A percentile compares a stretch with the other conserved stretches of the same genome.
These are phyloP conservation scores for Triops cancriformis DNA, from an alignment of 1,140 invertebrate species.

Conservation along the genomic window DNA sequence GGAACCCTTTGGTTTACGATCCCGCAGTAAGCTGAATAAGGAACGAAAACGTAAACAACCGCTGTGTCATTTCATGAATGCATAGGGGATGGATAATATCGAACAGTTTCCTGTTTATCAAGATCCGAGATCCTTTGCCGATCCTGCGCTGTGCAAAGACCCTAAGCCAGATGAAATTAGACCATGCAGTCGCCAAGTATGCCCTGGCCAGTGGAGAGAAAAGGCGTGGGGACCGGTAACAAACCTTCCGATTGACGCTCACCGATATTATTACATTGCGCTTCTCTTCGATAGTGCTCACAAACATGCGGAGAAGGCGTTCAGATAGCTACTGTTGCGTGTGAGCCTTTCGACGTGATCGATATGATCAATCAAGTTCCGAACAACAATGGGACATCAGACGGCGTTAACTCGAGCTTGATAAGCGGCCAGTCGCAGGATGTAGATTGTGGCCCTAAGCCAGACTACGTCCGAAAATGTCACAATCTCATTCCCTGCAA, in stretches of 20 bases:
- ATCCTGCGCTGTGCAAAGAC: slow-evolving; percentile 45
- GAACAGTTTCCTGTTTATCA: slow-evolving; percentile 18
- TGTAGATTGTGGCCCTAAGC: slow-evolving; percentile 38
- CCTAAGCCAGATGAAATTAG: slow-evolving; percentile 30
- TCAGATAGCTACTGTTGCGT: slow-evolving; percentile 42
- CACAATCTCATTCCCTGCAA: slow-evolving; percentile 31
- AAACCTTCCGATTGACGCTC: not conserved
- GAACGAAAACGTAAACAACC: not conserved
- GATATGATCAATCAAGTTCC: no score
- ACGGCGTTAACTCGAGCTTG: not conserved
- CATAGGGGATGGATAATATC: slow-evolving; percentile 19
- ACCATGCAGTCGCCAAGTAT: slow-evolving; percentile 34
- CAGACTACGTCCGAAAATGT: slow-evolving; percentile 32
- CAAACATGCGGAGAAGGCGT: slow-evolving; percentile 45
- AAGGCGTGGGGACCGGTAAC: slow-evolving; percentile 35
- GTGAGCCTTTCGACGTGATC: slow-evolving; percentile 26
- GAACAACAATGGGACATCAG: not conserved
- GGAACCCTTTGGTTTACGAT: not conserved
- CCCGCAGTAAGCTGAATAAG: not conserved
- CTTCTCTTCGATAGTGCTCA: slow-evolving; percentile 42
- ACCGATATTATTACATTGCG: not conserved
- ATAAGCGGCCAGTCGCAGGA: slow-evolving; percentile 15
- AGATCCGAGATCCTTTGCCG: slow-evolving; percentile 45
- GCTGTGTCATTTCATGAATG: not conserved
- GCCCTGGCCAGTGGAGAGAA: slow-evolving; percentile 35